A percentile compares a stretch with the other conserved stretches of the same genome.
Evolutionary conservation across 53 echinoderm and acorn worm species (phyloP).

Genomic region (Astropecten irregularis): DNA sequence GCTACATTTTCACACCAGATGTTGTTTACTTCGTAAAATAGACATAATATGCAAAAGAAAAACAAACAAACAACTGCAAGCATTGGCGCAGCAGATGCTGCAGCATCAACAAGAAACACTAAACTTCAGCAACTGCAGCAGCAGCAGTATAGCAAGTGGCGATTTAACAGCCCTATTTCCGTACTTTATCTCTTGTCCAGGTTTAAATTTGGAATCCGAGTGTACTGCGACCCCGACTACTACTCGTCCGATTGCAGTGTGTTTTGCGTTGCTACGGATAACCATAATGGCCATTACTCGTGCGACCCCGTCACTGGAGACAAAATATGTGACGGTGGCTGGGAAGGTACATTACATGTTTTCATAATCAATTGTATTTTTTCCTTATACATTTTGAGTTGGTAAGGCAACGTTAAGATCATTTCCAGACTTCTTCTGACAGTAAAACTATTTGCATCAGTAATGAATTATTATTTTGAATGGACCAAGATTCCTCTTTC

Average conservation of each 20-base stretch:
- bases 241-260: constrained; percentile 20
- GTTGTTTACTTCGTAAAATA: too few species aligned
- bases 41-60: too few species aligned
- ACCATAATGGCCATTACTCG: constrained; percentile 34
- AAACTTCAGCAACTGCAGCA: too few species aligned
- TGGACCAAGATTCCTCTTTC: background rate
- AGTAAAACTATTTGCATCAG: background rate
- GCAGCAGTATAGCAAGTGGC: too few species aligned
- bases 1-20: too few species aligned
- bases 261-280: constrained; percentile 25
- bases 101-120: too few species aligned
- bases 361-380: background rate
- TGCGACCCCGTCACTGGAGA: constrained; percentile 40
- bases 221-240: constrained; percentile 43
- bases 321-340: constrained; percentile 51
- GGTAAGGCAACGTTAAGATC: background rate
- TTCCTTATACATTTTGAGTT: background rate
- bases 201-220: background rate
- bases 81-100: too few species aligned
- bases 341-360: constrained; percentile 3
- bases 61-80: too few species aligned
- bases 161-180: too few species aligned
- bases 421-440: background rate
- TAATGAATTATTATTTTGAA: background rate
- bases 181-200: background rate